Evolutionary conservation across 2,888 invertebrate species (phyloP), one percentile per base, ranked within the genome.

Genomic region (Apodemia hepburni): DNA sequence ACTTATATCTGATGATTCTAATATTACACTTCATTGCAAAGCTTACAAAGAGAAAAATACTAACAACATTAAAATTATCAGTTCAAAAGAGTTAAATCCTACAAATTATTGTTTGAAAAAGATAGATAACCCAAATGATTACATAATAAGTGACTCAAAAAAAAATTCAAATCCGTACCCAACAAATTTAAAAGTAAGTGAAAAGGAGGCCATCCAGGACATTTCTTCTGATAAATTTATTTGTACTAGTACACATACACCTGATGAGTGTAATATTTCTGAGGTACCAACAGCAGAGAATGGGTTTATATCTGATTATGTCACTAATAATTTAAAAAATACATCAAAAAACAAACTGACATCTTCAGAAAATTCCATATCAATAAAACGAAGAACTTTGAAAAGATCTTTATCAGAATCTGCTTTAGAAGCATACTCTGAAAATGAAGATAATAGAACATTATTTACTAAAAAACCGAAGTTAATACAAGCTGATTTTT

Each of bases 331-430:
- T 54, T 12, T 54, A 27, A 15, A 12, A 54, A 54, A 12, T 5
- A 49, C 49, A 49, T 18, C 18, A 18, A 9, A 18, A 2, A 18
- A 9, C 5, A 27, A 54, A 54, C 2, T 54, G 6, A 12, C 54
- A 11, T 12, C 22, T 5, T 54, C 15, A 12, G 12, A 22, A 12
- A 6, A 54, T 22, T 35, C 17, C 17, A 0, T 15, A 47, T 29
- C 12, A 18, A 47, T 17, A 57, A 58, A 47, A 6, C 47, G 71
- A 27, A 69, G 65, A 63, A 65, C 72, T 47, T 77, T 86, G 29
- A 90, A 90, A 76, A 78, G 90, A 67, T 89, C 87, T 29, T 72
- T 84, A 59, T 90, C 90, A 35, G 90, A 91, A 71, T 85, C 89
- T 63, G 88, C 81, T 57, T 72, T 89, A 70, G 74, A 79, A 59